Evolutionary conservation across 92 coral and sea anemone species (phyloP), one percentile per base, ranked within the genome.

Genomic region (Plumapathes pennacea): DNA sequence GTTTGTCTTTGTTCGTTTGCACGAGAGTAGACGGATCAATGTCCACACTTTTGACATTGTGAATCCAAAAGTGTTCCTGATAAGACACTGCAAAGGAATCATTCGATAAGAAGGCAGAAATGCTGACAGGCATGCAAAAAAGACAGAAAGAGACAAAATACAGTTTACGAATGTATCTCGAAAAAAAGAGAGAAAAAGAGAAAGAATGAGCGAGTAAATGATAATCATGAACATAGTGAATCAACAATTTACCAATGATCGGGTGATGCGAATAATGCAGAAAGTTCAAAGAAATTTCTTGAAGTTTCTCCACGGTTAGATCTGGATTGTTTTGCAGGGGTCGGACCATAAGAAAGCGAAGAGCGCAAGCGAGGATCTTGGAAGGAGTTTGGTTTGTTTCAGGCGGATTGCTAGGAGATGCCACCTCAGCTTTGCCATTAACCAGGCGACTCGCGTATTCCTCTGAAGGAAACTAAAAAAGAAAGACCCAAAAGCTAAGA

Each of bases 221-320:
- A 54, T 14, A 54, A 18, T 42, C 0, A 30, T 9, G 33, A 1
- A 32, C 11, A 8, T 0, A 33, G 11, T 4, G 28, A 64, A 10
- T 32, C 2, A 4, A 10, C 11, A 10, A 50, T 80, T 38, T 43
- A 88, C 98, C 88, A 46, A 92, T 71, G 12, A 59, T 25, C 1
- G 98, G 92, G 52, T 84, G 96, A 68, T 92, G 98, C 29, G 86
- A 59, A 74, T 76, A 88, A 17, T 64, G 50, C 14, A 92, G 50
- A 40, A 92, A 66, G 21, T 66, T 54, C 18, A 92, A 38, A 10
- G 71, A 82, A 42, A 80, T 58, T 17, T 46, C 41, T 38, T 88
- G 84, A 18, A 66, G 68, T 28, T 64, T 36, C 8, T 58, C 39
- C 19, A 47, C 51, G 46, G 82, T 55, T 21, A 50, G 60, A 25